A percentile compares a stretch with the other conserved stretches of the same genome.
These are phyloP conservation scores for Lasioglossum figueresi DNA, from an alignment of 2,888 invertebrate genomes.

Conservation along the genomic window DNA sequence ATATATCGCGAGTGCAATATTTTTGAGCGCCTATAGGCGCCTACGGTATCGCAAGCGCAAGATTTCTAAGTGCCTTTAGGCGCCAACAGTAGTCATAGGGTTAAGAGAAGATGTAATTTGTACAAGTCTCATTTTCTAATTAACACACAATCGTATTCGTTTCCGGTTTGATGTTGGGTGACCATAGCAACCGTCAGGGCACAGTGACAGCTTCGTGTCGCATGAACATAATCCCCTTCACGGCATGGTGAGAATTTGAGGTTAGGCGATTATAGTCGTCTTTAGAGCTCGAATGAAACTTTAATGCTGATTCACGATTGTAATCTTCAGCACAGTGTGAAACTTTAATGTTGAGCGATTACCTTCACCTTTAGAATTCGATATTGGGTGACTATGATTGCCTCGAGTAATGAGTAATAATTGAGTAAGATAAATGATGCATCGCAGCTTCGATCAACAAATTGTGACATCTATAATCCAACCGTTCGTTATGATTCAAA, in stretches of 20 bases:
- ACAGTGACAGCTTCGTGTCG: background rate
- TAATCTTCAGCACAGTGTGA: background rate
- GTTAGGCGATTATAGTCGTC: background rate
- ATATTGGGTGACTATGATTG: background rate
- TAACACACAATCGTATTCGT: background rate
- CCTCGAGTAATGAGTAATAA: background rate
- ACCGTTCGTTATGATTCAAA: too few species aligned
- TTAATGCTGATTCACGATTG: background rate
- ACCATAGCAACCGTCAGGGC: background rate
- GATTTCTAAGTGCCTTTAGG: too few species aligned
- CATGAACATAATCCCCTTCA: background rate
- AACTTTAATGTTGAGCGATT: background rate
- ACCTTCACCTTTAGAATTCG: background rate
- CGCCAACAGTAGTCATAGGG: too few species aligned
- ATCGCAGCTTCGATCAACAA: too few species aligned
- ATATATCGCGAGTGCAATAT: too few species aligned
- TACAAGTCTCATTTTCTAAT: too few species aligned
- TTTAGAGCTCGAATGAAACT: background rate
- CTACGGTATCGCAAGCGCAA: too few species aligned
- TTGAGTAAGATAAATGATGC: too few species aligned
- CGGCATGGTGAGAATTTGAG: background rate
- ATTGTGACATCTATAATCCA: too few species aligned
- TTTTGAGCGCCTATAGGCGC: too few species aligned
- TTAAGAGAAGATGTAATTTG: too few species aligned
- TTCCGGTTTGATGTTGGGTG: background rate